These are phyloP conservation scores for Holothuria leucospilota DNA, from an alignment of 53 echinoderm and acorn worm species.

Conservation along the genomic window DNA sequence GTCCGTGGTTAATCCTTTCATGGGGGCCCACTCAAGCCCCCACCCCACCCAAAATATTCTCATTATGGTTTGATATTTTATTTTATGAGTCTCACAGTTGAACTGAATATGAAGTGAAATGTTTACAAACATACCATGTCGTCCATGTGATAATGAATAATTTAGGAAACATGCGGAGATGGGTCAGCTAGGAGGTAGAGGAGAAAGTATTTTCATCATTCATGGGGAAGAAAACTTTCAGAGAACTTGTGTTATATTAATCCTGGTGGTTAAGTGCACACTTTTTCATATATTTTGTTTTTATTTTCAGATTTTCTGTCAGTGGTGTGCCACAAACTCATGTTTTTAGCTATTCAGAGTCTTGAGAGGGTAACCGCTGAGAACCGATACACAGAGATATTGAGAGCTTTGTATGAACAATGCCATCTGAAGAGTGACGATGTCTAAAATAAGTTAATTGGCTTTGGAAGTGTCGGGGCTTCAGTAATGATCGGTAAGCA, in stretches of 20 bases:
- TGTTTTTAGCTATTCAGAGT: constrained; percentile 18
- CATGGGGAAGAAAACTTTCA: neutral
- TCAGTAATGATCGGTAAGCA: no score
- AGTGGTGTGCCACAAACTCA: constrained; percentile 19
- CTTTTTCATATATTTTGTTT: neutral
- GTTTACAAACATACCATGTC: no score
- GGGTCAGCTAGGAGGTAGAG: neutral
- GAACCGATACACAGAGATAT: constrained; percentile 4
- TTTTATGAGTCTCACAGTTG: no score
- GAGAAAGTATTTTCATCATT: neutral
- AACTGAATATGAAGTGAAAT: no score
- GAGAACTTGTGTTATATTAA: neutral
- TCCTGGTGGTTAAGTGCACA: neutral
- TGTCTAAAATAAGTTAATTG: constrained; percentile 15
- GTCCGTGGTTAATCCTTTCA: no score
- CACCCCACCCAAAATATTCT: no score
- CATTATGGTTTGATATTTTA: no score
- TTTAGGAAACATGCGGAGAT: neutral
- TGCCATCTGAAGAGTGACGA: neutral
- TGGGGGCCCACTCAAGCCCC: no score
- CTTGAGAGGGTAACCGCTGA: constrained; percentile 5
- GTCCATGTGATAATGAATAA: no score
- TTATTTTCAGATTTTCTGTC: constrained; percentile 9
- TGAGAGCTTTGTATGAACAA: constrained; percentile 1
- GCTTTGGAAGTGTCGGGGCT: no score